Conservation (phyloP, 2,797 vertebrate genomes). For the Parauchenoglanis ngamensis region DNA sequence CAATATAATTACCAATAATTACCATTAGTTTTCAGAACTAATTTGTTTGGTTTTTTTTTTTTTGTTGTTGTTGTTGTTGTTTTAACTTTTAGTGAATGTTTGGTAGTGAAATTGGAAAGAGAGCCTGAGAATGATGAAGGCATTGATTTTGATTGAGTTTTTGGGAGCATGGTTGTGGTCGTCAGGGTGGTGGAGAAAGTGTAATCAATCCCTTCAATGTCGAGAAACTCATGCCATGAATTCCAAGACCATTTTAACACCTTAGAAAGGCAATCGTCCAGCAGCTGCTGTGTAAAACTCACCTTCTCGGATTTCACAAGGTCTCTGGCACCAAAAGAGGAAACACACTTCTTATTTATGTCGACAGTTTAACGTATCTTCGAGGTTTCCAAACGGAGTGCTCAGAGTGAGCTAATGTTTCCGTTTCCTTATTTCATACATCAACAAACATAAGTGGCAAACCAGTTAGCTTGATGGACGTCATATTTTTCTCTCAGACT, state of each 20-base stretch:
- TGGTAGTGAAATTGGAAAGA: background rate
- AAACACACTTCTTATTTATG: conserved; percentile 49
- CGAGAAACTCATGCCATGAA: conserved; percentile 71
- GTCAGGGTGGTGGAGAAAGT: conserved; percentile 46
- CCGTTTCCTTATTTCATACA: background rate
- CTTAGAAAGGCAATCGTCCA: conserved; percentile 75
- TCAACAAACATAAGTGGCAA: background rate
- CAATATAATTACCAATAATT: background rate
- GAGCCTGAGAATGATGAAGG: conserved; percentile 35
- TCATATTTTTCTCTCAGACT: background rate
- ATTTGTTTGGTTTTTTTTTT: no score
- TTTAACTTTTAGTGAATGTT: background rate
- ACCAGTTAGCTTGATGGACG: background rate
- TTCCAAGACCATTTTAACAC: conserved; percentile 77
- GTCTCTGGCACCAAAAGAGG: conserved; percentile 47
- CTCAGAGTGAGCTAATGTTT: background rate
- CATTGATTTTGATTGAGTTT: conserved; percentile 52
- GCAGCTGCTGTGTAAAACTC: conserved; percentile 72
- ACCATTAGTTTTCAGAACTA: background rate
- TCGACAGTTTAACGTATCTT: conserved; percentile 35
- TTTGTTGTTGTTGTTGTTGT: background rate
- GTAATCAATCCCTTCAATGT: conserved; percentile 76
- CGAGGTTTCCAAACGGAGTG: background rate
- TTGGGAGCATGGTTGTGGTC: background rate
- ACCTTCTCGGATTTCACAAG: conserved; percentile 73